These are phyloP conservation scores for Linyphia triangularis DNA, from an alignment of 2,888 invertebrate genomes.

Conservation along the genomic window DNA sequence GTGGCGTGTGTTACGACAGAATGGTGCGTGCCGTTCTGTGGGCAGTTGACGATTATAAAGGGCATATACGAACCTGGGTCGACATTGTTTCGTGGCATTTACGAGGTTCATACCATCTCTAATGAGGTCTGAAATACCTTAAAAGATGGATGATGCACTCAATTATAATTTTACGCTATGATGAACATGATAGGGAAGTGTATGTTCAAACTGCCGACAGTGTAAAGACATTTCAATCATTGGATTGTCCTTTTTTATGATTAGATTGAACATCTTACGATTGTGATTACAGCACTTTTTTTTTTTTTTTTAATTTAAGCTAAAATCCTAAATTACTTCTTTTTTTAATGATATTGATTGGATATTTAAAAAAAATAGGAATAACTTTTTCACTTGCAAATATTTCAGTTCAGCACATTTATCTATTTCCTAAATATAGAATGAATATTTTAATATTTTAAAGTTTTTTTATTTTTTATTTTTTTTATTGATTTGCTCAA, in stretches of 20 bases:
- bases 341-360: too few relatives aligned
- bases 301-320: too few relatives aligned
- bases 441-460: too few relatives aligned
- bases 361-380: too few relatives aligned
- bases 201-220: not conserved
- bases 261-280: not conserved
- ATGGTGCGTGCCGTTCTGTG: not conserved
- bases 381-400: too few relatives aligned
- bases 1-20: not conserved
- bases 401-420: too few relatives aligned
- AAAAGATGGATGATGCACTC: not conserved
- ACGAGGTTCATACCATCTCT: not conserved
- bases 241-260: not conserved
- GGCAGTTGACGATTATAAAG: not conserved
- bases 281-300: not conserved
- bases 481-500: too few relatives aligned
- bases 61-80: not conserved
- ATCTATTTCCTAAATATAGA: too few relatives aligned
- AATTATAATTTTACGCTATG: conserved; percentile 19
- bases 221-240: not conserved
- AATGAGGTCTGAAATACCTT: not conserved
- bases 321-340: too few relatives aligned
- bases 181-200: conserved; percentile 4
- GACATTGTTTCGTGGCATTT: not conserved
- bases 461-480: too few relatives aligned